Evolutionary conservation across 2,113 vertebrate species (phyloP).

Genomic region (Pteropus alecto): DNA sequence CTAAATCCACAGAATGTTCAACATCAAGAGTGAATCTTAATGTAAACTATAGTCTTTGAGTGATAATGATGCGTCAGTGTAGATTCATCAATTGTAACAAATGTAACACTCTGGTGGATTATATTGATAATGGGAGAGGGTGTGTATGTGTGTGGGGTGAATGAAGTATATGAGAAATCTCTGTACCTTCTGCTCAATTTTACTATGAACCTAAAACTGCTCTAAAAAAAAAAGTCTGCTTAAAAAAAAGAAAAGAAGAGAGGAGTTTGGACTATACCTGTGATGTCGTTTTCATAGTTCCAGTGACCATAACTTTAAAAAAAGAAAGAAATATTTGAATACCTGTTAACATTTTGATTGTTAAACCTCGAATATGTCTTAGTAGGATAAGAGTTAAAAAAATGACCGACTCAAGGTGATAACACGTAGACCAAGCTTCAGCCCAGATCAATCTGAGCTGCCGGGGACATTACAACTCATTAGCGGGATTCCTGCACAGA

Average conservation of each 20-base stretch:
- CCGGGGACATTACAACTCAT: neutral
- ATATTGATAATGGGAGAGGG: neutral
- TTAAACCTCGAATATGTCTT: slow-evolving; percentile 51
- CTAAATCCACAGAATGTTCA: neutral
- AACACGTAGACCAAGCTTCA: neutral
- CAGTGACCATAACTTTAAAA: slow-evolving; percentile 42
- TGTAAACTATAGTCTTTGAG: neutral
- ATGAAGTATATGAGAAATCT: neutral
- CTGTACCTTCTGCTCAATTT: neutral
- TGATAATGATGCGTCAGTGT: neutral
- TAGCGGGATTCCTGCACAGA: neutral
- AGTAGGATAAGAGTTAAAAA: neutral
- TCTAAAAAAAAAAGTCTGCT: neutral
- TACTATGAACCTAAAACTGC: neutral
- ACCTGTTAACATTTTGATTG: slow-evolving; percentile 63
- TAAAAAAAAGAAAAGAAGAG: neutral
- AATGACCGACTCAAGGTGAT: neutral
- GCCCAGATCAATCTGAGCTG: neutral
- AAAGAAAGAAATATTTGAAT: slow-evolving; percentile 38
- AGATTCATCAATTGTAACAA: neutral
- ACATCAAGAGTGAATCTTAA: neutral
- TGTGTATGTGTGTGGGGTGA: neutral
- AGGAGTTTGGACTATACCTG: neutral
- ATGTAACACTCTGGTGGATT: neutral
- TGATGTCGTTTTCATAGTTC: slow-evolving; percentile 73